Conservation (phyloP, 2,888 invertebrate genomes). For the Drosophila bunnanda region DNA sequence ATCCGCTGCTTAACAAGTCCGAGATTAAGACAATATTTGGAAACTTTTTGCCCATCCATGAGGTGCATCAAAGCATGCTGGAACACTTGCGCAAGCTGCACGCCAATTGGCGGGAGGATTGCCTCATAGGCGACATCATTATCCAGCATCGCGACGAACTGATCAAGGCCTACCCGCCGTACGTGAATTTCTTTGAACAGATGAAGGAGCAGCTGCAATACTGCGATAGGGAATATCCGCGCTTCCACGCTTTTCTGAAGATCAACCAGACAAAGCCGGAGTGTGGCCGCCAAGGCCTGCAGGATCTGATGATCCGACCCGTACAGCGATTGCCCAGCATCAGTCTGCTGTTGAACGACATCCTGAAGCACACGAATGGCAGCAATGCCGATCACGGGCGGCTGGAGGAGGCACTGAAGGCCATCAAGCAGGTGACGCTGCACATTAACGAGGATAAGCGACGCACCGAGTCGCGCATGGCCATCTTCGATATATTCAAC, state of each 20-base stretch:
- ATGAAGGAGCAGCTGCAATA: conserved; percentile 96
- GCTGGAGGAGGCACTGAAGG: conserved; percentile 93
- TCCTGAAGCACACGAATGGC: conserved; percentile 95
- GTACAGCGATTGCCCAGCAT: conserved; percentile 99
- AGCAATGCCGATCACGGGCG: conserved; percentile 94
- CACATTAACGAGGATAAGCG: conserved; percentile 99
- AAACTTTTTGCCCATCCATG: conserved; percentile 96
- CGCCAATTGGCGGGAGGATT: conserved; percentile 94
- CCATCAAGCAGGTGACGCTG: conserved; percentile 96
- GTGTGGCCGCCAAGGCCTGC: conserved; percentile 97
- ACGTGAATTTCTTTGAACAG: conserved; percentile 99
- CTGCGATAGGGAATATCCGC: conserved; percentile 96
- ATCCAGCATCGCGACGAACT: conserved; percentile 94
- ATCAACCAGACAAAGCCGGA: conserved; percentile 97
- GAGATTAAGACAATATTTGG: conserved; percentile 98
- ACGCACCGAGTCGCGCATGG: conserved; percentile 97
- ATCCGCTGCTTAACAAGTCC: conserved; percentile 93
- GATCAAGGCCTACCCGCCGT: conserved; percentile 97
- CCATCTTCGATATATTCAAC: conserved; percentile 98
- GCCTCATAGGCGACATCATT: conserved; percentile 94
- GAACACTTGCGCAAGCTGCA: conserved; percentile 85
- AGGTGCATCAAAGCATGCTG: conserved; percentile 93
- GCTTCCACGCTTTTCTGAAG: conserved; percentile 99
- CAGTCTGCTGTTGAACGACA: conserved; percentile 96
- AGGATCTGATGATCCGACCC: conserved; percentile 98